These are phyloP conservation scores for Stichodactyla helianthus DNA, from an alignment of 64 coral and sea anemone species.

Conservation along the genomic window DNA sequence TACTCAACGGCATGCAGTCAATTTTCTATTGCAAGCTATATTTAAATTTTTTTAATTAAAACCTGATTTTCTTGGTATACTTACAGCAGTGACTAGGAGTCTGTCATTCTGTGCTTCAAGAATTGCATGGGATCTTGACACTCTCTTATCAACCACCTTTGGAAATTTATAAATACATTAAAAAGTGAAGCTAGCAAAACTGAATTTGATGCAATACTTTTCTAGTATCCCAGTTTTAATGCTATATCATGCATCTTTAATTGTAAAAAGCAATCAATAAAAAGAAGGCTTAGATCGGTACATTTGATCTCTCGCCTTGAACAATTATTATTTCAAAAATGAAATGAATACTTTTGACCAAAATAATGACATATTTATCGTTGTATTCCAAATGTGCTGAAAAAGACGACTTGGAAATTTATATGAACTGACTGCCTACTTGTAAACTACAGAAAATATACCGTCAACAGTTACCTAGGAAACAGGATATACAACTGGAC, in stretches of 20 bases:
- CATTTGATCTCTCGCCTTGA: too few species aligned
- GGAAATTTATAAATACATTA: not conserved
- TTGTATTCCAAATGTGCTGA: not conserved
- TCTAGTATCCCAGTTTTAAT: too few species aligned
- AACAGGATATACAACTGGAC: not conserved
- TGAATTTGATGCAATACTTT: not conserved
- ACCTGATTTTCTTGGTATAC: not conserved
- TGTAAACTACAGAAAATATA: not conserved
- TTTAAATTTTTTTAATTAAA: not conserved
- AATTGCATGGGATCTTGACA: constrained; percentile 76
- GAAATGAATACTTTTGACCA: too few species aligned
- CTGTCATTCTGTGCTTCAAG: constrained; percentile 48
- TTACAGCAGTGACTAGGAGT: constrained; percentile 69
- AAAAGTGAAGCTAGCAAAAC: not conserved
- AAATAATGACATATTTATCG: too few species aligned
- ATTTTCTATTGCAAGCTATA: too few species aligned
- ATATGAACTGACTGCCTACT: not conserved
- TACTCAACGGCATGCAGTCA: too few species aligned
- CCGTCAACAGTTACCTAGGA: not conserved
- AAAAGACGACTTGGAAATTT: not conserved
- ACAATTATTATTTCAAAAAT: too few species aligned
- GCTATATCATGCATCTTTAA: too few species aligned
- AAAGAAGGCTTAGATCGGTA: too few species aligned
- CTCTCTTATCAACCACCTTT: constrained; percentile 79
- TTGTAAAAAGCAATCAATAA: too few species aligned